Evolutionary conservation across 2,113 vertebrate genomes (phyloP), one percentile per base, ranked within the genome.

Genomic region (Zosterops lateralis): DNA sequence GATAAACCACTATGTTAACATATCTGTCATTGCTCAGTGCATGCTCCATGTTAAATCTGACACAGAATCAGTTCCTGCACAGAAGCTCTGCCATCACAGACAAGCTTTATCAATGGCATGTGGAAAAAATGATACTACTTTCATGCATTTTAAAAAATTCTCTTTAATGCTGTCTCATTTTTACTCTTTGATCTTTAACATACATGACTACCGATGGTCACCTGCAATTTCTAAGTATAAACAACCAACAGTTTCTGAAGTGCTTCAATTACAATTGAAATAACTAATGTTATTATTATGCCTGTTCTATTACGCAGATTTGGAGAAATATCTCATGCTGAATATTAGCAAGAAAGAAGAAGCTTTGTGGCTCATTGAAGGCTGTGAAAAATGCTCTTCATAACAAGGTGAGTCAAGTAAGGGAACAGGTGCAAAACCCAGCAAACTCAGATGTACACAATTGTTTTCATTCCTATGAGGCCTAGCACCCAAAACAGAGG

Each of bases 61-160:
- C 1, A 2, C 40, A 26, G 53, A 72, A 67, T 32, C 8, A 47
- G 5, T 48, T 90, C 76, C 53, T 72, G 34, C 50, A 29, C 20
- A 72, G 48, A 29, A 82, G 5, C 7, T 87, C 13, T 80, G 17
- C 26, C 7, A 0, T 54, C 44, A 62, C 34, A 67, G 44, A 34
- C 6, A 60, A 60, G 17, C 10, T 88, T 45, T 64, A 18, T 42
- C 24, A 44, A 15, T 12, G 21, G 6, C 9, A 22, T 4, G 16
- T 70, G 62, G 42, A 71, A 57, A 47, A 29, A 50, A 28, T 67
- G 29, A 42, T 12, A 36, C 8, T 40, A 4, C 1, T 65, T 86
- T 53, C 2, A 48, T 7, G 2, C 0, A 21, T 20, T 62, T 68
- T 24, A 36, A 12, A 31, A 6, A 1, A 3, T 48, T 56, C 61